A percentile compares a stretch with the other conserved stretches of the same genome.
Conservation (phyloP, 1,140 invertebrate genomes). For the Dendrolimus kikuchii region DNA sequence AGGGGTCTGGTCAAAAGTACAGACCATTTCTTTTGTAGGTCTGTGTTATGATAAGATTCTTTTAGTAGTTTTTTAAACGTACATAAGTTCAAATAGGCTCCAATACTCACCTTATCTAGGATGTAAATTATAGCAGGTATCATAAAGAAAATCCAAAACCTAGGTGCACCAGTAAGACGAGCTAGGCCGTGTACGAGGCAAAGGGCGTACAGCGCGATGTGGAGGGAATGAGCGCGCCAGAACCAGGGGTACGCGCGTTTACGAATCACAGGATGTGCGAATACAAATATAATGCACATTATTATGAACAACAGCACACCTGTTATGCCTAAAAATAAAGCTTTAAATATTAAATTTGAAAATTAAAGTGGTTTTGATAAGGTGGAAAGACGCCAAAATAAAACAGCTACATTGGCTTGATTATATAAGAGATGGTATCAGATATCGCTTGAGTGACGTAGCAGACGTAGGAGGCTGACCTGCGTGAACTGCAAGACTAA, state of each 20-base stretch:
- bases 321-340: conserved; percentile 83
- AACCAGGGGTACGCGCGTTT: conserved; percentile 97
- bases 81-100: background rate
- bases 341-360: background rate
- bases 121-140: conserved; percentile 93
- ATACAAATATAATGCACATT: conserved; percentile 97
- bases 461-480: too few relatives aligned
- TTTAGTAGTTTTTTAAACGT: background rate
- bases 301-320: conserved; percentile 95
- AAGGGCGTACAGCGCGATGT: conserved; percentile 91
- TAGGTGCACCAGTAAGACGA: conserved; percentile 90
- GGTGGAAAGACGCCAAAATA: too few relatives aligned
- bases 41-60: background rate
- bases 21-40: background rate
- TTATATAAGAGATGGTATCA: too few relatives aligned
- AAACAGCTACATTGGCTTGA: too few relatives aligned
- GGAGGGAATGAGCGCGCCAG: conserved; percentile 97
- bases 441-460: too few relatives aligned
- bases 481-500: too few relatives aligned
- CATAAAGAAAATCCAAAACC: conserved; percentile 97
- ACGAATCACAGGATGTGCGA: conserved; percentile 95
- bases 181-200: conserved; percentile 96
- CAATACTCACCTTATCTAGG: conserved; percentile 85
- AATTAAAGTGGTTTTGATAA: background rate
- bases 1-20: too few relatives aligned